Evolutionary conservation across 1,140 invertebrate genomes (phyloP), one percentile per base, ranked within the genome.

Genomic region (Grapholita molesta): DNA sequence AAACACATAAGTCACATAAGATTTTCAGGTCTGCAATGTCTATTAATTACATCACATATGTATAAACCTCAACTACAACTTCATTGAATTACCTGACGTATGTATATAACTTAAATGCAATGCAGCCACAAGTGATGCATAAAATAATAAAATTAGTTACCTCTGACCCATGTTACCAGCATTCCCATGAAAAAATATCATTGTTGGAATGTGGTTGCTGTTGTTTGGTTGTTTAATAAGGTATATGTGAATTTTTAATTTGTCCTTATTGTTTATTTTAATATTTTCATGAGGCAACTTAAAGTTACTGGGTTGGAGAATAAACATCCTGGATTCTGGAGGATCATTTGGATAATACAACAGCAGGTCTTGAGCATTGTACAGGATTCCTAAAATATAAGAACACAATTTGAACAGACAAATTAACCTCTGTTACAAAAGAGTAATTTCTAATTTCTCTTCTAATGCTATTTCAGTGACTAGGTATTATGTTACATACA

Each of bases 91-190:
- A n/a, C n/a, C n/a, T n/a, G n/a, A n/a, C n/a, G n/a, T n/a, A n/a
- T n/a, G n/a, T n/a, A n/a, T n/a, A n/a, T n/a, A n/a, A n/a, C n/a
- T n/a, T n/a, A n/a, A n/a, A n/a, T n/a, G n/a, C n/a, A n/a, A n/a
- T n/a, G n/a, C n/a, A n/a, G n/a, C n/a, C n/a, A n/a, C n/a, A n/a
- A n/a, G n/a, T n/a, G n/a, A n/a, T n/a, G n/a, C n/a, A n/a, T n/a
- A n/a, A n/a, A n/a, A n/a, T n/a, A 33, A 64, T 35, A 12, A 57
- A 35, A 28, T 57, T 35, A 82, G 75, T 82, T 75, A 97, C 96
- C 96, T 95, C 85, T 99, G 97, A 0, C 98, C 98, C 93, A 99
- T 97, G 86, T 99, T 99, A 15, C 98, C 98, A 70, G 98, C 98
- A 95, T 99, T 99, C 7, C 98, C 98, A 93, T 99, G 98, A 64